These are phyloP conservation scores for Bombyx huttoni DNA, from an alignment of 2,888 invertebrate genomes.

Conservation along the genomic window DNA sequence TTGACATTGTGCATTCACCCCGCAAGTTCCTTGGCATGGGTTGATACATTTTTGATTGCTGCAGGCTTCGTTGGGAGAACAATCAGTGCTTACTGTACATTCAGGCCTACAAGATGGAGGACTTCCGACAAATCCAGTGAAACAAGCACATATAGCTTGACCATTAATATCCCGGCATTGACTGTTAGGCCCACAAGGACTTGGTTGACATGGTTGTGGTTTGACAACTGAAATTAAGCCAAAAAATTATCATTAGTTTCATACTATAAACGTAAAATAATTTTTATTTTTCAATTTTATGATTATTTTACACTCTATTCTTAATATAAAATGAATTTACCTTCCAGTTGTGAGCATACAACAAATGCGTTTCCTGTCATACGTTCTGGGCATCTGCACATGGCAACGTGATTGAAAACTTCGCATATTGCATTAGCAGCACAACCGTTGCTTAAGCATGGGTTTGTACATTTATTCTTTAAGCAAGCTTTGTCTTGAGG, in stretches of 20 bases:
- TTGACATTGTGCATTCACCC: constrained; percentile 80
- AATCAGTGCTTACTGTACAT: constrained; percentile 82
- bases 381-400: constrained; percentile 78
- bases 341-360: constrained; percentile 65
- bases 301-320: not conserved
- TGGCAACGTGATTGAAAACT: constrained; percentile 80
- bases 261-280: not conserved
- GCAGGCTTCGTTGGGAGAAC: constrained; percentile 80
- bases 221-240: constrained; percentile 35
- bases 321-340: constrained; percentile 19
- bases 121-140: constrained; percentile 79
- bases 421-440: constrained; percentile 80
- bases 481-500: constrained; percentile 75
- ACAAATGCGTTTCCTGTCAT: constrained; percentile 79
- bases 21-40: constrained; percentile 89
- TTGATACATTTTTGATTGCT: constrained; percentile 84
- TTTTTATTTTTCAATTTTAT: not conserved
- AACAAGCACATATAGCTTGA: constrained; percentile 81
- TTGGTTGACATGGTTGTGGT: constrained; percentile 58
- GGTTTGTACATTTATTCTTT: constrained; percentile 78
- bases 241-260: not conserved
- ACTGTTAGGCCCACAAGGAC: constrained; percentile 85
- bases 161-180: constrained; percentile 81
- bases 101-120: constrained; percentile 86
- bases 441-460: constrained; percentile 78